Evolutionary conservation across 2,888 invertebrate genomes (phyloP).

Genomic region (Netelia inedita): DNA sequence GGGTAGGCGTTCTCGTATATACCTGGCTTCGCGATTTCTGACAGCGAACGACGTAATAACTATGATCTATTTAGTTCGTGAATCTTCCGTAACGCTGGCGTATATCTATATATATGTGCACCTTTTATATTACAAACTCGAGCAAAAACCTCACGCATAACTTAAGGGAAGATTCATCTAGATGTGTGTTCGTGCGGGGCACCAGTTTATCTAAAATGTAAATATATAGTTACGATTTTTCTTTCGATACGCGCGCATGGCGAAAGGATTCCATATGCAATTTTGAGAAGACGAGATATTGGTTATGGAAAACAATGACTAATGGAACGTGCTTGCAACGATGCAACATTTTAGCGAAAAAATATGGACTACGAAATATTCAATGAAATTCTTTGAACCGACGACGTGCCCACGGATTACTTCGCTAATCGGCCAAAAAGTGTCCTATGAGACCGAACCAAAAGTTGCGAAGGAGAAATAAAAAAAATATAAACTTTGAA

Average conservation of each 20-base stretch:
- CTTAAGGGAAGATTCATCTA: constrained; percentile 45
- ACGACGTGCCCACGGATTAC: no score
- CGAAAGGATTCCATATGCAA: background rate
- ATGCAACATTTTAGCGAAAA: no score
- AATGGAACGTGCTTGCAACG: no score
- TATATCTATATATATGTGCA: constrained; percentile 70
- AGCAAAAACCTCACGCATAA: constrained; percentile 32
- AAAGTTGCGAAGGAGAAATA: background rate
- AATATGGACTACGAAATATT: no score
- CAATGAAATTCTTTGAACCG: no score
- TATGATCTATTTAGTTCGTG: constrained; percentile 76
- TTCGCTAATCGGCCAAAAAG: no score
- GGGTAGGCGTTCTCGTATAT: constrained; percentile 34
- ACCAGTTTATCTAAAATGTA: constrained; percentile 64
- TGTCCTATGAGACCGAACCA: background rate
- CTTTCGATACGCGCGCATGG: background rate
- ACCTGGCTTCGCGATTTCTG: constrained; percentile 61
- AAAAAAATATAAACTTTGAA: no score
- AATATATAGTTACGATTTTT: constrained; percentile 60
- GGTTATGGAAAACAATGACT: no score
- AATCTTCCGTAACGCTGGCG: constrained; percentile 68
- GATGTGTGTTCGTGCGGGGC: constrained; percentile 54
- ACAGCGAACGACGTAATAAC: constrained; percentile 73
- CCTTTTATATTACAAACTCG: constrained; percentile 22
- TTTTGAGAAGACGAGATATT: background rate